These are phyloP conservation scores for Tetrax tetrax DNA, from an alignment of 2,113 vertebrate species.

Conservation along the genomic window DNA sequence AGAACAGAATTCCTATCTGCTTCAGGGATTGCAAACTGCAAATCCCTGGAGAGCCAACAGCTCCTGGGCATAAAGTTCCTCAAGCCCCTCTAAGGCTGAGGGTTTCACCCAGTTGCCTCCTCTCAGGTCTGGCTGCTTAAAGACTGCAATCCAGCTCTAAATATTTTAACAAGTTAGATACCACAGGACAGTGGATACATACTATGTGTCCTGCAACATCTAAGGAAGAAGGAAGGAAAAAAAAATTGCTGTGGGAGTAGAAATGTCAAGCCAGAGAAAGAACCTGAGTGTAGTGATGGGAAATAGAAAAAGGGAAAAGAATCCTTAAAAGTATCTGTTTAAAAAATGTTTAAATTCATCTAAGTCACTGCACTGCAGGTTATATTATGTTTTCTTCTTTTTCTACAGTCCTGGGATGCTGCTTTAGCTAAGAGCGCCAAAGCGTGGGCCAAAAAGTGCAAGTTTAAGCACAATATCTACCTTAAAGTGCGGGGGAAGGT, in stretches of 20 bases:
- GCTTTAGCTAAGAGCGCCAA: conserved; percentile 76
- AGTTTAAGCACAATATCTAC: conserved; percentile 46
- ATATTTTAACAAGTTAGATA: background rate
- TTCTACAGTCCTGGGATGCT: conserved; percentile 76
- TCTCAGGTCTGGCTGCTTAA: background rate
- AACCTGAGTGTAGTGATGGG: background rate
- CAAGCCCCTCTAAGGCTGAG: background rate
- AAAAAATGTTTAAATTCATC: background rate
- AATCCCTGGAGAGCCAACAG: background rate
- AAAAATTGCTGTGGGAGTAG: background rate
- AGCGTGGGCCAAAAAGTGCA: conserved; percentile 76
- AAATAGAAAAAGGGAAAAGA: background rate
- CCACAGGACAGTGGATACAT: background rate
- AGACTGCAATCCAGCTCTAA: background rate
- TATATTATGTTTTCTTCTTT: background rate
- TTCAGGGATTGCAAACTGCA: background rate
- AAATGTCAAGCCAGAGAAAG: background rate
- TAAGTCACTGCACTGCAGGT: background rate
- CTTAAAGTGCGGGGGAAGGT: conserved; percentile 34
- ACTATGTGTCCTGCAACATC: background rate
- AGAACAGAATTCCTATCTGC: background rate
- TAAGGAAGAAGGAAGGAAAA: background rate
- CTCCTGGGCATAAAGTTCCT: background rate
- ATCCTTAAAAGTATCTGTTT: background rate
- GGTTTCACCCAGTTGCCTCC: background rate